phyloP scores from a whole-genome alignment of 1,140 invertebrate species.

The Philotrypesis tridentata region DNA sequence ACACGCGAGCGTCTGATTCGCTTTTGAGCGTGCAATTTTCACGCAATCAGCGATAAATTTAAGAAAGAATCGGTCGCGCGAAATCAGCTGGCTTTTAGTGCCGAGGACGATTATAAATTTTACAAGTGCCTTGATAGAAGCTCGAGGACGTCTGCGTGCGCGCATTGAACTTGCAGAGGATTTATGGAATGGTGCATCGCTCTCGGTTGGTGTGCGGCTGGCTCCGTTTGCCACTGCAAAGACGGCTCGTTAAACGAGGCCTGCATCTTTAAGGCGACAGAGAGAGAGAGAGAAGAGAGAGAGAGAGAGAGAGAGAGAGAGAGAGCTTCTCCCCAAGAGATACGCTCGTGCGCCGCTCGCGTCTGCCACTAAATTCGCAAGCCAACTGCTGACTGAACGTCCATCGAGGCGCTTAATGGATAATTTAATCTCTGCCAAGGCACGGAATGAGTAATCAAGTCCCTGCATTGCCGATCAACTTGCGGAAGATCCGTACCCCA shows the following conservation, averaged over 20 bases:
- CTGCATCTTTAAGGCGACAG: slow-evolving; percentile 54
- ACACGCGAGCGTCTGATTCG: too few species aligned
- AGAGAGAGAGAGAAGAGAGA: too few species aligned
- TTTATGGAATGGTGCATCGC: slow-evolving; percentile 2
- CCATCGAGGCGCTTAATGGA: slow-evolving; percentile 52
- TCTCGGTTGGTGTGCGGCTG: not conserved
- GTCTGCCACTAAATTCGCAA: slow-evolving; percentile 46
- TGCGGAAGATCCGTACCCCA: slow-evolving; percentile 2
- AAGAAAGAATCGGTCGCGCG: too few species aligned
- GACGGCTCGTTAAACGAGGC: slow-evolving; percentile 47
- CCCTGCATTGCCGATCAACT: slow-evolving; percentile 9
- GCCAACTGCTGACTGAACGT: slow-evolving; percentile 46
- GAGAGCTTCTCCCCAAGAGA: slow-evolving; percentile 33
- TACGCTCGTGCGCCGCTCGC: slow-evolving; percentile 16
- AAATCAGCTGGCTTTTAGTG: too few species aligned
- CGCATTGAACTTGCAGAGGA: slow-evolving; percentile 12
- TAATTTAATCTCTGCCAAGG: slow-evolving; percentile 53
- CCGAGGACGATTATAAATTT: too few species aligned
- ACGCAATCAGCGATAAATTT: too few species aligned
- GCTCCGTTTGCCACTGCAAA: slow-evolving; percentile 30
- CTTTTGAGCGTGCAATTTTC: too few species aligned
- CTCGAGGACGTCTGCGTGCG: too few species aligned
- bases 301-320: too few species aligned
- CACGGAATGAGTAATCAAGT: slow-evolving; percentile 31
- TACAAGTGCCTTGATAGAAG: too few species aligned